Evolutionary conservation across 1,140 invertebrate genomes (phyloP), one percentile per base, ranked within the genome.

Genomic region (Oreohelix idahoensis): DNA sequence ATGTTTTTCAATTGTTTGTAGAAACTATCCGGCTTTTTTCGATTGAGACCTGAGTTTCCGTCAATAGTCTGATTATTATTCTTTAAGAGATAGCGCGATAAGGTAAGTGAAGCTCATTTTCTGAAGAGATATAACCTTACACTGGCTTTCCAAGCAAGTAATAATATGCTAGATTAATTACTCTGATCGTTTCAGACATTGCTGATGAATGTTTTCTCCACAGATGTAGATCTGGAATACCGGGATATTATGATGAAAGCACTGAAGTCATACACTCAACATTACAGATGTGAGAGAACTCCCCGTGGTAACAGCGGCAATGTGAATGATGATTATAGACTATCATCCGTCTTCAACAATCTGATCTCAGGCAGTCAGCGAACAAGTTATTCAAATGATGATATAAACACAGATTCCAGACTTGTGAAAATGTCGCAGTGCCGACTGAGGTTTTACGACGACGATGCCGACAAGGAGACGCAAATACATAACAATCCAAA

Each of bases 221-320:
- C 75, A 35, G 51, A 45, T 17, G n/a, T 77, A 35, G 75, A 53
- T 42, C 32, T 53, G 32, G 75, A 77, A 51, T 45, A 53, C 20
- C 39, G 23, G 10, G 42, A 51, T n/a, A 36, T 77, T 1, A 45
- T 77, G 38, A 36, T 49, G 42, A 45, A 45, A n/a, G 42, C 32
- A 29, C 23, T 51, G 26, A 29, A 32, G 8, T 49, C 35, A n/a
- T 35, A 49, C 75, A 35, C 8, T 29, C 51, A 53, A 23, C 49
- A 45, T 45, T 66, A n/a, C 63, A 66, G 63, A 66, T 11, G 17
- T 66, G 29, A 66, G 8, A 8, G 8, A 35, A 10, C 20, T 66
- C 4, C 23, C 32, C 1, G 5, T 66, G 8, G 29, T 66, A 66
- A 32, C 51, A 26, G 2, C 15, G 5, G 5, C 5, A 45, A 5